A percentile compares a stretch with the other conserved stretches of the same genome.
These are phyloP conservation scores for Crotalus horridus DNA, from an alignment of 2,113 vertebrate genomes.

Conservation along the genomic window DNA sequence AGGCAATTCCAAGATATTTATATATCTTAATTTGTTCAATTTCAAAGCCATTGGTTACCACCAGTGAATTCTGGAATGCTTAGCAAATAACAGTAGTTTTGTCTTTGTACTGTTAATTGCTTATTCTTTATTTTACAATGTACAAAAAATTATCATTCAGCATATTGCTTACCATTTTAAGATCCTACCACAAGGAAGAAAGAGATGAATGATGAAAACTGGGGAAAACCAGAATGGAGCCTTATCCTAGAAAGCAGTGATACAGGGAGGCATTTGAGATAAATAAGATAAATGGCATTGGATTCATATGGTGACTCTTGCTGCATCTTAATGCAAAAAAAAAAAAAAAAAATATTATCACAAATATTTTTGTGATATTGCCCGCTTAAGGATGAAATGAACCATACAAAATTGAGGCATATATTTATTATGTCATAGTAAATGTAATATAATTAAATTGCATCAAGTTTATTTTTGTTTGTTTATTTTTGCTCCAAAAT, in stretches of 20 bases:
- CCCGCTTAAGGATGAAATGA: not conserved
- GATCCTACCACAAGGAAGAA: not conserved
- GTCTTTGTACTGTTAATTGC: not conserved
- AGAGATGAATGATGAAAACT: not conserved
- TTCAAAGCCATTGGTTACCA: not conserved
- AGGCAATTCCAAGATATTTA: not conserved
- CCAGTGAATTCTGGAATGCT: not conserved
- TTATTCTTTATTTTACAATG: not conserved
- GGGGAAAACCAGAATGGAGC: not conserved
- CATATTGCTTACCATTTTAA: not conserved
- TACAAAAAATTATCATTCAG: not conserved
- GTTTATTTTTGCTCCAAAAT: not conserved
- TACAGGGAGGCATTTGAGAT: not conserved
- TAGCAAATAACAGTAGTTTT: not conserved
- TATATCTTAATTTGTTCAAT: not conserved
- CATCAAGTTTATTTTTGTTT: not conserved
- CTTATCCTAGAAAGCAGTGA: not conserved
- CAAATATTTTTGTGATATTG: not conserved
- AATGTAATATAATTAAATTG: not conserved
- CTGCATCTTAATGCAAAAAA: not conserved
- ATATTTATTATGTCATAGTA: not conserved
- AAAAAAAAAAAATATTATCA: too few relatives aligned
- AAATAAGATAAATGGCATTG: not conserved
- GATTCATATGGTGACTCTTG: not conserved
- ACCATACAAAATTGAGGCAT: not conserved